A percentile compares a stretch with the other conserved stretches of the same genome.
These are phyloP conservation scores for Whitmania pigra DNA, from an alignment of 1,140 invertebrate species.

Conservation along the genomic window DNA sequence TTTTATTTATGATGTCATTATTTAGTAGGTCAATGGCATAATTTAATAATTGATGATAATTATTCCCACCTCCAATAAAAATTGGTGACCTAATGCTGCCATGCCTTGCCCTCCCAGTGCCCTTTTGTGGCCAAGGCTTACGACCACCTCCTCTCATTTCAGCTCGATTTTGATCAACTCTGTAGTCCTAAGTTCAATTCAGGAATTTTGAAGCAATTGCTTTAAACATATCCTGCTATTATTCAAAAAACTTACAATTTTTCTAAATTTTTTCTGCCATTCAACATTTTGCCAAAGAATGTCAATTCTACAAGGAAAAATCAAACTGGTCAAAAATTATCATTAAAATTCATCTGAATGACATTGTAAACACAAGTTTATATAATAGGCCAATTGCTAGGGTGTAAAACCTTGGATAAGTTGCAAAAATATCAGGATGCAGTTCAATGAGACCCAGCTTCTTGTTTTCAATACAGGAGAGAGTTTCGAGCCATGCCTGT, in stretches of 20 bases:
- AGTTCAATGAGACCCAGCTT: conserved; percentile 72
- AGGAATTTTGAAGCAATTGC: conserved; percentile 17
- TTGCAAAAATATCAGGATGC: conserved; percentile 73
- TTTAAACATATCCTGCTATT: neutral
- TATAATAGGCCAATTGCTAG: neutral
- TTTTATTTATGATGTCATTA: too few species aligned
- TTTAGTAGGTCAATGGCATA: too few species aligned
- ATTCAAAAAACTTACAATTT: conserved; percentile 51
- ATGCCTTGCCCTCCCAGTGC: conserved; percentile 69
- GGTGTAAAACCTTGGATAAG: conserved; percentile 49
- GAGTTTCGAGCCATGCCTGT: conserved; percentile 81
- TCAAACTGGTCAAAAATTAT: conserved; percentile 9
- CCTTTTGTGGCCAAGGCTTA: conserved; percentile 95
- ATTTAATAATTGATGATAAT: too few species aligned
- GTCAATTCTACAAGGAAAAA: conserved; percentile 55
- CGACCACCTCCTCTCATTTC: conserved; percentile 71
- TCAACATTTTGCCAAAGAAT: conserved; percentile 69
- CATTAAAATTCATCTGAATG: conserved; percentile 20
- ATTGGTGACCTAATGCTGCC: conserved; percentile 78
- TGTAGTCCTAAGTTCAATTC: conserved; percentile 39
- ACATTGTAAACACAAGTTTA: neutral
- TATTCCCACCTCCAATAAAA: conserved; percentile 52
- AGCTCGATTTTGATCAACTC: conserved; percentile 56
- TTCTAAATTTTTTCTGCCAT: conserved; percentile 76
- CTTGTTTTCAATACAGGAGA: conserved; percentile 62